phyloP scores from a whole-genome alignment of 2,113 vertebrate genomes.

The Mola mola region DNA sequence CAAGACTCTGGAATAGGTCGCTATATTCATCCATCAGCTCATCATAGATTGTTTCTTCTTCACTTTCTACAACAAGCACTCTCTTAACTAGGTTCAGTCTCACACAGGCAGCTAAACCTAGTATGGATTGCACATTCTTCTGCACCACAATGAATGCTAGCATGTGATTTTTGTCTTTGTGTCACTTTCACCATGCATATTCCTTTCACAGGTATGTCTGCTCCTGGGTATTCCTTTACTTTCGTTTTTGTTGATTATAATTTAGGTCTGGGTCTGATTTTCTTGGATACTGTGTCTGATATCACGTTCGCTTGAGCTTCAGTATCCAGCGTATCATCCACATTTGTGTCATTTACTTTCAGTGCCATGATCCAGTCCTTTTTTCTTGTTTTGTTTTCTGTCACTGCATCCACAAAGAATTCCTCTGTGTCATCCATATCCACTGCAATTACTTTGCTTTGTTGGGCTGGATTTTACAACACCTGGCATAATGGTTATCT shows the following conservation, averaged over 20 bases:
- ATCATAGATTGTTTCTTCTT: not conserved
- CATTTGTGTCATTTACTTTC: not conserved
- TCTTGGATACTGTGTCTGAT: not conserved
- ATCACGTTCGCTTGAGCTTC: slow-evolving; percentile 8
- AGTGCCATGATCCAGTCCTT: slow-evolving; percentile 5
- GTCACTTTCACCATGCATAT: slow-evolving; percentile 8
- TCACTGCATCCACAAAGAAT: slow-evolving; percentile 2
- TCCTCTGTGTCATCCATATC: not conserved
- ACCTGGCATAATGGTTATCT: not conserved
- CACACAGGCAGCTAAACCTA: slow-evolving; percentile 4
- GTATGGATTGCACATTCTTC: not conserved
- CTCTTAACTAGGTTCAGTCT: slow-evolving; percentile 1
- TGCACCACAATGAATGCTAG: not conserved
- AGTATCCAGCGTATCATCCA: not conserved
- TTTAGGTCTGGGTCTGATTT: slow-evolving; percentile 9
- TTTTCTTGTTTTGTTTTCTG: not conserved
- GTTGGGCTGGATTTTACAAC: not conserved
- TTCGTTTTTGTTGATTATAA: not conserved
- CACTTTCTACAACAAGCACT: not conserved
- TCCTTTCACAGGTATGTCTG: not conserved
- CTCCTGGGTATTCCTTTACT: slow-evolving; percentile 2
- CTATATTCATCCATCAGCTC: not conserved
- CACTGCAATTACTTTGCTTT: not conserved
- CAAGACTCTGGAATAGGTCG: slow-evolving; percentile 7
- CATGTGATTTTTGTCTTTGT: not conserved